These are phyloP conservation scores for Augochlorella aurata DNA, from an alignment of 2,888 invertebrate species.

Conservation along the genomic window DNA sequence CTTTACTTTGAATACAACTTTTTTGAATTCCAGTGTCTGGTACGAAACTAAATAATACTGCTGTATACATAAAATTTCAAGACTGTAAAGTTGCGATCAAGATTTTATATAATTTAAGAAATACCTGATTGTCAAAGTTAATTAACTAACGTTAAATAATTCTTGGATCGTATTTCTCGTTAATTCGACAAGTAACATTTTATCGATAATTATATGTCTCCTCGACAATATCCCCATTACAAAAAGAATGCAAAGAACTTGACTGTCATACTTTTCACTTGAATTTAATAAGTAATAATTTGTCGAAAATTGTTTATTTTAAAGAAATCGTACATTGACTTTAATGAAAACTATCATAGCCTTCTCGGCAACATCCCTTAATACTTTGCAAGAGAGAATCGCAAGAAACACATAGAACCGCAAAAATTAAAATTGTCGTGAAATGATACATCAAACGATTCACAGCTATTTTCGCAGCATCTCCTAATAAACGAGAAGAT, in stretches of 20 bases:
- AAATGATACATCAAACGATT: too few species aligned
- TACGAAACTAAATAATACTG: too few species aligned
- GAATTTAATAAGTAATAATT: background rate
- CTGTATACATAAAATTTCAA: too few species aligned
- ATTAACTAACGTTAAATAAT: too few species aligned
- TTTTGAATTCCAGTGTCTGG: background rate
- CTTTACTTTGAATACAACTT: background rate
- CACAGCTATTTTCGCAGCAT: too few species aligned
- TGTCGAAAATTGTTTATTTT: background rate
- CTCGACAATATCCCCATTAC: background rate
- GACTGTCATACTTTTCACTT: background rate
- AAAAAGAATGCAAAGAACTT: background rate
- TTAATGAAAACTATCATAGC: background rate
- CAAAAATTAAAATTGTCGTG: too few species aligned
- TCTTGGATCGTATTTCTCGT: too few species aligned
- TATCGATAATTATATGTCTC: too few species aligned
- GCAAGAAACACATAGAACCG: background rate
- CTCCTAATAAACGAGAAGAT: too few species aligned
- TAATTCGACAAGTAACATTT: background rate
- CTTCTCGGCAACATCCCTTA: background rate
- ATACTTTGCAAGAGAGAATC: background rate
- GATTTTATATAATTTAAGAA: too few species aligned
- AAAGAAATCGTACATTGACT: background rate
- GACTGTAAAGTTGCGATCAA: too few species aligned
- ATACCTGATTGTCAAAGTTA: too few species aligned